These are phyloP conservation scores for Anthonomus grandis DNA, from an alignment of 1,140 invertebrate genomes.

Conservation along the genomic window DNA sequence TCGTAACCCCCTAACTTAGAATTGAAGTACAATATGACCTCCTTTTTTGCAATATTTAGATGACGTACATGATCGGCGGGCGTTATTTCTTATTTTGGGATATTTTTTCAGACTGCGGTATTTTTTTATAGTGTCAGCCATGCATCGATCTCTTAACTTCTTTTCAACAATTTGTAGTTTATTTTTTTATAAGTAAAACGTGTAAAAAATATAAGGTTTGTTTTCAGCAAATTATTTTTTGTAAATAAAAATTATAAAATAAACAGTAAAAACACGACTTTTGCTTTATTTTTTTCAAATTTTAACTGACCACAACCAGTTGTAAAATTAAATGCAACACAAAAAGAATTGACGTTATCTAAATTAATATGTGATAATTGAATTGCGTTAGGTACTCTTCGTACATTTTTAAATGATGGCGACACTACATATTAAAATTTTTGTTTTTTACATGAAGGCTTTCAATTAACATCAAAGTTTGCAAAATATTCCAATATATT, in stretches of 20 bases:
- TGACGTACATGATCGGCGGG: slow-evolving; percentile 13
- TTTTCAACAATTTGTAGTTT: neutral
- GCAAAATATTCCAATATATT: no score
- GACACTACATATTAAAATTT: no score
- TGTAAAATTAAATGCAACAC: no score
- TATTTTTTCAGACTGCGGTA: neutral
- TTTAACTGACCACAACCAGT: no score
- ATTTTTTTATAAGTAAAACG: slow-evolving; percentile 9
- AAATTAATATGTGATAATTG: no score
- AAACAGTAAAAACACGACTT: no score
- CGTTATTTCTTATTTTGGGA: slow-evolving; percentile 9
- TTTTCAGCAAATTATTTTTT: slow-evolving; percentile 22
- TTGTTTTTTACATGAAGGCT: no score
- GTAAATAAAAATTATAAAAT: slow-evolving; percentile 26
- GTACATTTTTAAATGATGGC: no score
- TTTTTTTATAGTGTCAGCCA: slow-evolving; percentile 17
- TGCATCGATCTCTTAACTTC: slow-evolving; percentile 17
- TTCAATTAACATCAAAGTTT: no score
- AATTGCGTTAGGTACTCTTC: no score
- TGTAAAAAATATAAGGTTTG: slow-evolving; percentile 6
- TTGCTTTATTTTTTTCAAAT: no score
- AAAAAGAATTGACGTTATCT: no score
- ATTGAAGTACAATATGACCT: slow-evolving; percentile 2
- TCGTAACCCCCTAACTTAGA: slow-evolving; percentile 22
- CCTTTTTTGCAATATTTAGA: slow-evolving; percentile 16